Conservation (phyloP, 2,888 invertebrate genomes). For the Diabrotica balteata region DNA sequence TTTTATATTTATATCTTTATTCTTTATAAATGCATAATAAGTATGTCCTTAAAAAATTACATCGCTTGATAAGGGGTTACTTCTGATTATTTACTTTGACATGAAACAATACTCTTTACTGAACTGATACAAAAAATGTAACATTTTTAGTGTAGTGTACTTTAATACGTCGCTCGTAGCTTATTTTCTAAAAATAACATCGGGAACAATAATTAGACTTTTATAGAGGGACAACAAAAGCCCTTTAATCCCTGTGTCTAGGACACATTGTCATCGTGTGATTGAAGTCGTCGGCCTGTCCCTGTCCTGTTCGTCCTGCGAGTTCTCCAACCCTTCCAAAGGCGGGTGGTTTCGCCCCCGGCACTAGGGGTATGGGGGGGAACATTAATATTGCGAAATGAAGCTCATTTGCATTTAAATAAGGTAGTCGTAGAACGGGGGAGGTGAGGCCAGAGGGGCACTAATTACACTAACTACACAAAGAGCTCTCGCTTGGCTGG, state of each 20-base stretch:
- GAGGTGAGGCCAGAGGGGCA: constrained; percentile 53
- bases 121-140: no score
- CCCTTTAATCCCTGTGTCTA: constrained; percentile 33
- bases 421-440: constrained; percentile 65
- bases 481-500: constrained; percentile 62
- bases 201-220: constrained; percentile 30
- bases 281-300: constrained; percentile 44
- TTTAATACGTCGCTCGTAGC: background rate
- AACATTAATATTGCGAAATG: constrained; percentile 89
- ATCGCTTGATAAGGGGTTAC: no score
- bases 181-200: constrained; percentile 15
- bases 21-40: no score
- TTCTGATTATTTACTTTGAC: no score
- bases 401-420: constrained; percentile 92
- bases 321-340: constrained; percentile 45
- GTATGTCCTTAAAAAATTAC: no score
- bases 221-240: constrained; percentile 31
- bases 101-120: no score
- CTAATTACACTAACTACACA: constrained; percentile 65
- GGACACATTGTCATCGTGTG: constrained; percentile 39
- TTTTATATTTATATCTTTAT: no score
- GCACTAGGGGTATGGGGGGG: constrained; percentile 61
- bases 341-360: constrained; percentile 38
- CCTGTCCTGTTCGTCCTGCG: constrained; percentile 43
- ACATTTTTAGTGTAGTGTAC: no score